phyloP scores from a whole-genome alignment of 2,797 vertebrate species.

The Onychomys torridus region DNA sequence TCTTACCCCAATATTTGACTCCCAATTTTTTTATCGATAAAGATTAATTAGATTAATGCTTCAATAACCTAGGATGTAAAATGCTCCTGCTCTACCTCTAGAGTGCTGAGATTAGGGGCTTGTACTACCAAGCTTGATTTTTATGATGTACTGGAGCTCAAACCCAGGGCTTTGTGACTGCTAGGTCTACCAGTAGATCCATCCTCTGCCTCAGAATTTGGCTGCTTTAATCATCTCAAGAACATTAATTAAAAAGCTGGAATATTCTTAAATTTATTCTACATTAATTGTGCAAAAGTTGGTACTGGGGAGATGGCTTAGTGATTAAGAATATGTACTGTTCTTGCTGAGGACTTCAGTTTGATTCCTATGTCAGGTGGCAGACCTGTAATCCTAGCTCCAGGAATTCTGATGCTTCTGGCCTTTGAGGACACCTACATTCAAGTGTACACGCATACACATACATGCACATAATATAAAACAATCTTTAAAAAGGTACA shows the following conservation, averaged over 20 bases:
- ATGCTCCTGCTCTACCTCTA: no score
- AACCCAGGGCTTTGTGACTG: background rate
- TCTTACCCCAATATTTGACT: no score
- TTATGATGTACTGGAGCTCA: background rate
- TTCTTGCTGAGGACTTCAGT: background rate
- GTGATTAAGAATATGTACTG: background rate
- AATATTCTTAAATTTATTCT: constrained; percentile 7
- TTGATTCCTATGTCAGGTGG: background rate
- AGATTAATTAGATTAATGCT: no score
- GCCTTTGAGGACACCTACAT: background rate
- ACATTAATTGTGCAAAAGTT: background rate
- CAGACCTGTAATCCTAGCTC: background rate
- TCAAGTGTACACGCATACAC: background rate
- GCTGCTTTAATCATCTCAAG: background rate
- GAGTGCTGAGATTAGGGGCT: background rate
- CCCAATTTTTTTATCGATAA: no score
- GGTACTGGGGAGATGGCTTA: background rate
- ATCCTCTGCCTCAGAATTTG: background rate
- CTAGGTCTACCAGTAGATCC: background rate
- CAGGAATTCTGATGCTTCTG: background rate
- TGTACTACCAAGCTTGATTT: background rate
- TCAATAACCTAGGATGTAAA: no score
- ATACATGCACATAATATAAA: background rate
- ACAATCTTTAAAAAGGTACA: background rate
- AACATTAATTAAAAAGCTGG: background rate